Base-by-base conservation (phyloP, 37 sponge, comb jelly and placozoan genomes). In the Oscarella lobularis region DNA sequence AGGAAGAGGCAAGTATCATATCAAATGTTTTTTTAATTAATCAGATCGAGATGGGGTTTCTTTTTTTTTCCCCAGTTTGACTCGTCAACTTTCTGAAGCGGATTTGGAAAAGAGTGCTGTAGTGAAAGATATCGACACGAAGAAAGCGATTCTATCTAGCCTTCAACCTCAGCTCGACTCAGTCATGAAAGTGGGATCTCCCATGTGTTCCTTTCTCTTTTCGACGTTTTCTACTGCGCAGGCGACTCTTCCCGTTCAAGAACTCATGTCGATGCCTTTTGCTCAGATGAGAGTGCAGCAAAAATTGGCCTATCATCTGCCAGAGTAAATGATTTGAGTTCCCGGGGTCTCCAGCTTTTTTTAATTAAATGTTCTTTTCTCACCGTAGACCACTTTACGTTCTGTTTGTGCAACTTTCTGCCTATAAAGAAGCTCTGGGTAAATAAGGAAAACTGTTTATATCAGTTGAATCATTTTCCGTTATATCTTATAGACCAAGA, bases 171-270 rank as follows among this genome's bases (percentile, higher is more conserved):
- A 48, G 60, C 60, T 48, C 20, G 60, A 48, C 20, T 9, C 20
- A 9, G 20, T 48, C 9, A 27, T 48, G 60, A 48, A 48, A 20
- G 60, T 48, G 14, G 9, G 9, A 20, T 27, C 60, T 48, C 14
- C 20, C 20, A 48, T 48, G 60, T n/a, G 60, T 20, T 48, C 60
- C 9, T 48, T 20, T 48, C 60, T 48, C 20, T 9, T 20, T 20
- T 20, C 9, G 60, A 27, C 20, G 60, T 48, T 20, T 48, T 48
- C 20, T 20, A 27, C 14, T 48, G 60, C 60, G 20, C 60, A 48
- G 67, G 86, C 92, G 33, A 73, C 92, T 2, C 72, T 82, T 29
- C 90, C 92, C 2, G 60, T 91, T 3, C 90, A 91, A 34, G 90
- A 87, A 39, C 35, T 67, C 0, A 74, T 91, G 36, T 67, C 66